phyloP scores from a whole-genome alignment of 1,140 invertebrate species.

The Neoseiulus cucumeris region DNA sequence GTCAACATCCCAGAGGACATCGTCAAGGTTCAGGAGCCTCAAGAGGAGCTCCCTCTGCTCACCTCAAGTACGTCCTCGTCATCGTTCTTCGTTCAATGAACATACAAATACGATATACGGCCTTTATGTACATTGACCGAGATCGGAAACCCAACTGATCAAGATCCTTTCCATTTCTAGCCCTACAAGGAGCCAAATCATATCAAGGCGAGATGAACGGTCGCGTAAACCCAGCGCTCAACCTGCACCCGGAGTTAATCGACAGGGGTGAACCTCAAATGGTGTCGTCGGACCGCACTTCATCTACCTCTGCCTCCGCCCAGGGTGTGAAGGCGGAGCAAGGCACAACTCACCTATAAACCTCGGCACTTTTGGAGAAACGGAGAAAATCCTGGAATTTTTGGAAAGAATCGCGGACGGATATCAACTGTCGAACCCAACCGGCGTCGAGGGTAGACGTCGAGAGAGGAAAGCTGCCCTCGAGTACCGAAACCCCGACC shows the following conservation, averaged over 20 bases:
- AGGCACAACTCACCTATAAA: conserved; percentile 8
- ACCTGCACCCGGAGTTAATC: conserved; percentile 31
- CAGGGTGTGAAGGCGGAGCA: not conserved
- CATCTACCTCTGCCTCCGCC: not conserved
- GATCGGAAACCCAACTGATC: too few species aligned
- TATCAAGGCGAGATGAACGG: conserved; percentile 64
- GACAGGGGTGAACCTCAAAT: conserved; percentile 2
- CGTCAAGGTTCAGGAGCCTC: conserved; percentile 27
- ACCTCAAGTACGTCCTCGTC: conserved; percentile 40
- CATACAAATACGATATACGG: too few species aligned
- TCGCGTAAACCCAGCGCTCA: conserved; percentile 84
- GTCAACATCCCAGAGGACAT: conserved; percentile 75
- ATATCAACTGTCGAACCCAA: too few species aligned
- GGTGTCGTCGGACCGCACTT: not conserved
- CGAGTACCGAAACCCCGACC: too few species aligned
- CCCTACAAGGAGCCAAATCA: conserved; percentile 45
- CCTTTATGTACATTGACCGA: too few species aligned
- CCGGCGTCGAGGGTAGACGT: too few species aligned
- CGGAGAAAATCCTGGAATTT: too few species aligned
- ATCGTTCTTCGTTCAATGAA: too few species aligned
- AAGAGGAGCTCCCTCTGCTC: conserved; percentile 34
- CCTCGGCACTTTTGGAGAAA: too few species aligned
- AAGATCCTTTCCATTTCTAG: not conserved
- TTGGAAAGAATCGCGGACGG: too few species aligned
- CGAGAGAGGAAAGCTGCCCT: too few species aligned